Evolutionary conservation across 2,113 vertebrate genomes (phyloP), one percentile per base, ranked within the genome.

Genomic region (Lophochroa leadbeateri): DNA sequence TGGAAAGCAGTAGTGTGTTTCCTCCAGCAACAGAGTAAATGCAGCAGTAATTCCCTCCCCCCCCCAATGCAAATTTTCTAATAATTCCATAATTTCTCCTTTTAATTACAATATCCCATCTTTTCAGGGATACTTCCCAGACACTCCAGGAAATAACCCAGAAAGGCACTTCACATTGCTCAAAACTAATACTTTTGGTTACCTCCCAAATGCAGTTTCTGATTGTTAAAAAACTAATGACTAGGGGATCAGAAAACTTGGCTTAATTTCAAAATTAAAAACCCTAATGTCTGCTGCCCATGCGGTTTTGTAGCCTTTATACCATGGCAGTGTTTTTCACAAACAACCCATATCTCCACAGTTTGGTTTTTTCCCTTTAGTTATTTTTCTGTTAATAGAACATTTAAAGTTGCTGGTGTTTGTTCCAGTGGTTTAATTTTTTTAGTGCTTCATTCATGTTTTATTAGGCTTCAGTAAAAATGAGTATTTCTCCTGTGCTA

Each of bases 61-160:
- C 1, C 3, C 10, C 4, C 37, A 43, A 13, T 6, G 23, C 3
- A 93, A 70, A 81, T 78, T 43, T 74, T 80, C n/a, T 27, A 70
- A 23, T n/a, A 2, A 0, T 55, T 55, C 33, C 0, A 0, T 63
- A 64, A 60, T 47, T 57, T 37, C 33, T 80, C n/a, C 8, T 55
- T 86, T 80, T 81, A 24, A 19, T 86, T 57, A 47, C 27, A 35
- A 8, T 5, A 47, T 21, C 11, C 13, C n/a, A 21, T 37, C 27
- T 31, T 86, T 70, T 81, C 68, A 77, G 9, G 7, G 8, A 43
- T 8, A 25, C 0, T 58, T 71, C 80, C 60, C 43, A 70, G 70
- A 43, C 5, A 11, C 6, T 68, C 6, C 60, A n/a, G 68, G 46
- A 81, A 52, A 37, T 29, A 85, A 85, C 15, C 3, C 24, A 37